Evolutionary conservation across 2,113 vertebrate genomes (phyloP), one percentile per base, ranked within the genome.

Genomic region (Pachycephala philippinensis): DNA sequence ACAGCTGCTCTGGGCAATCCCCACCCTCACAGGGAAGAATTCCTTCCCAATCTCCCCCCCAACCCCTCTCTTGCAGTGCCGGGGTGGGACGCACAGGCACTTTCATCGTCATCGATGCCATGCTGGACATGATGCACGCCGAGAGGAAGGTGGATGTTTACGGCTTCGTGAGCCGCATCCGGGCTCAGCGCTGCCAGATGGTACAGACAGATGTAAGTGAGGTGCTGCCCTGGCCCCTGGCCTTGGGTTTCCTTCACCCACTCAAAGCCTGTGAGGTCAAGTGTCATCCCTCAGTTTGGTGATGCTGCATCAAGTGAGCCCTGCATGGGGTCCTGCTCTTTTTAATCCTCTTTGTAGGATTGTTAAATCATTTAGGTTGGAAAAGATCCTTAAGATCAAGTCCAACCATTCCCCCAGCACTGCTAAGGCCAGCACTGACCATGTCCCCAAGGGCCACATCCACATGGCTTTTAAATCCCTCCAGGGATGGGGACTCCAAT

Each of bases 141-240:
- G 99, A 99, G 97, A 98, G 98, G 96, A 99, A 99, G 97, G 99
- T 99, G 93, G 99, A 99, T 1, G 99, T 99, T 27, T 99, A 99
- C 23, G 99, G 99, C 69, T 99, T 99, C 11, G 99, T 99, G 77
- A 99, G 99, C 82, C 98, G 99, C 30, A 99, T 99, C 97, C 97
- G 99, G 79, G 99, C 99, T 31, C 99, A 99, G 96, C 99, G 99
- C 96, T 99, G 99, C 98, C 99, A 99, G 98, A 99, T 99, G 99
- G 99, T 99, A 84, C 99, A 99, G 96, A 99, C 99, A 11, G 99
- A 99, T 44, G 99, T 99, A 87, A 98, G 99, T 98, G 45, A 10
- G 53, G 10, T 7, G 21, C 82, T 61, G 20, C 2, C 3, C 19
- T 18, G 47, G 44, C 82, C 12, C 0, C 61, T 40, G 61, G 15